Base-by-base conservation (phyloP, 2,888 invertebrate genomes). In the Dinocampus coccinellae region DNA sequence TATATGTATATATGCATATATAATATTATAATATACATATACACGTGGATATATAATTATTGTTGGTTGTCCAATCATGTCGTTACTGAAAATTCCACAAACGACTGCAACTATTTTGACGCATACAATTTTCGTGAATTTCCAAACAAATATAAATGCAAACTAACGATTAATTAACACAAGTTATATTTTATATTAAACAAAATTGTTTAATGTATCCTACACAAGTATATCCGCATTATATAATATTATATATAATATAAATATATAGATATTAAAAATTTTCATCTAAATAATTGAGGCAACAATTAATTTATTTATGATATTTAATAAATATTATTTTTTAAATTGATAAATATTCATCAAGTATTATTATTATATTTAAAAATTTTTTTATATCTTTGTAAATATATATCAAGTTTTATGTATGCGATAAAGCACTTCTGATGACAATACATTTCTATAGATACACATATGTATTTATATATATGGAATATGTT, bases 401-500 rank as follows among this genome's bases (percentile, higher is more conserved):
- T 58, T 7, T 29, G 29, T 1, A 29, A 6, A 29, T 58, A 58
- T 58, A 13, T 4, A 29, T 29, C 7, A 20, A 33, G 16, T 3
- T 16, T 16, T 6, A 47, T 47, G 47, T 47, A 9, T 34, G 16
- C n/a, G 16, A 10, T 34, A n/a, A n/a, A 33, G 47, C 16, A 16
- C 16, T 47, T 6, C 16, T 16, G 29, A 33, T 33, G 33, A 33
- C 20, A 29, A 34, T 58, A 7, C 20, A 16, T 58, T 1, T 24
- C 13, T 29, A 57, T 11, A 55, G n/a, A n/a, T n/a, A n/a, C n/a
- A n/a, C 13, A 13, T 2, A 61, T 13, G 3, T 22, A n/a, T 65
- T 13, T 55, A 22, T 34, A 20, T 33, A 10, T 22, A 22, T 78
- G 75, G 76, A 64, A 72, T 80, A 75, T 75, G 73, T 76, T 77